Evolutionary conservation across 53 echinoderm and acorn worm species (phyloP).

Genomic region (Echinarachnius parma): DNA sequence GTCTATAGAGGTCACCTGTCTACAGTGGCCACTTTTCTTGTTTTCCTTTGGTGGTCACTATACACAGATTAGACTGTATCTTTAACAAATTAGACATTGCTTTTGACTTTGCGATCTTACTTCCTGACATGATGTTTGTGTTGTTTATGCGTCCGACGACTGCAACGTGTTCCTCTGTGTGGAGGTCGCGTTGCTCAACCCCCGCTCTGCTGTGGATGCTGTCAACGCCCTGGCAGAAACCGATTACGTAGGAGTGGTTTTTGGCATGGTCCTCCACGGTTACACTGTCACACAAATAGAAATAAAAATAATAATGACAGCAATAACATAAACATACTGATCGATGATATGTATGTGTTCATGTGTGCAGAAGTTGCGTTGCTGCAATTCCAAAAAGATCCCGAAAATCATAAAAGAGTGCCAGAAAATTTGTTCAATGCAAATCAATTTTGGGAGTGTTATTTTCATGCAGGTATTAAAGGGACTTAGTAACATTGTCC

Average conservation of each 20-base stretch:
- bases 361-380: background rate
- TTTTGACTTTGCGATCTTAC: conserved; percentile 12
- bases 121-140: conserved; percentile 31
- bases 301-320: background rate
- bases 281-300: background rate
- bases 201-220: background rate
- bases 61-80: no score
- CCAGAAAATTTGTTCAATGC: background rate
- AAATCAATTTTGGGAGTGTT: background rate
- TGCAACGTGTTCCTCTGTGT: background rate
- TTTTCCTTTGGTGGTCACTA: no score
- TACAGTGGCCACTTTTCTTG: background rate
- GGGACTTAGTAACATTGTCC: no score
- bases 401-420: background rate
- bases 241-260: conserved; percentile 12
- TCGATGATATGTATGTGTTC: background rate
- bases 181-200: conserved; percentile 1
- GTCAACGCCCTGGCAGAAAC: conserved; percentile 8
- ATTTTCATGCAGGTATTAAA: no score
- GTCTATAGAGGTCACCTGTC: no score
- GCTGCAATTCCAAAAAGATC: background rate
- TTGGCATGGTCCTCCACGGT: background rate
- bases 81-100: no score
- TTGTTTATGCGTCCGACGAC: conserved; percentile 10
- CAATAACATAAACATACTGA: background rate